A percentile compares a stretch with the other conserved stretches of the same genome.
Evolutionary conservation across 2,113 vertebrate genomes (phyloP).

Genomic region (Antigone vipio): DNA sequence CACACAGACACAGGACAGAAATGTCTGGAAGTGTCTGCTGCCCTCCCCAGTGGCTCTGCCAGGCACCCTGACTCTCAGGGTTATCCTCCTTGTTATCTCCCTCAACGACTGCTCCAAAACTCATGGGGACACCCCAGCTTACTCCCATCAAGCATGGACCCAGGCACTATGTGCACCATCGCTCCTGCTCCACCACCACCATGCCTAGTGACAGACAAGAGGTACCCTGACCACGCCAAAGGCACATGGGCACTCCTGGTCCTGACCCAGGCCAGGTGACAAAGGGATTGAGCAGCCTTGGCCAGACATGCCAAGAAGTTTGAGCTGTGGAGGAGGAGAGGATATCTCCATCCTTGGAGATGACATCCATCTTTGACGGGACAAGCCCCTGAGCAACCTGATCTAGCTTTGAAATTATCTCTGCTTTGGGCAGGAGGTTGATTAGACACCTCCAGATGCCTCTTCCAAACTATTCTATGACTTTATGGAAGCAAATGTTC

Average conservation of each 20-base stretch:
- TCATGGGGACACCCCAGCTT: background rate
- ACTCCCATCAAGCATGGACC: background rate
- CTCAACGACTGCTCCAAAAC: background rate
- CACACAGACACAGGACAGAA: background rate
- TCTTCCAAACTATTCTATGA: background rate
- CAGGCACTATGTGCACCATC: rapidly evolving
- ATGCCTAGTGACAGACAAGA: background rate
- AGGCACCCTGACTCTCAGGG: background rate
- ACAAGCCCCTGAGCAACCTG: background rate
- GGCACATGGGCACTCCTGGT: background rate
- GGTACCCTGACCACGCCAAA: background rate
- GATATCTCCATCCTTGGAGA: background rate
- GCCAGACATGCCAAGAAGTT: background rate
- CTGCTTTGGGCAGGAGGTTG: background rate
- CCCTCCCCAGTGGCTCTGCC: background rate
- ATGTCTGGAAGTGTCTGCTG: background rate
- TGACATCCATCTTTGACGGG: background rate
- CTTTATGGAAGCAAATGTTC: background rate
- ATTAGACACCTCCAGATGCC: background rate
- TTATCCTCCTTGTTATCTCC: background rate
- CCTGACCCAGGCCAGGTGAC: background rate
- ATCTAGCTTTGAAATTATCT: background rate
- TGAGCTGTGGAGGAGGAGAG: background rate
- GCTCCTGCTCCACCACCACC: background rate
- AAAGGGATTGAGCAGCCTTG: background rate